phyloP scores from a whole-genome alignment of 2,797 vertebrate species.

The Acrossocheilus wenchowensis region DNA sequence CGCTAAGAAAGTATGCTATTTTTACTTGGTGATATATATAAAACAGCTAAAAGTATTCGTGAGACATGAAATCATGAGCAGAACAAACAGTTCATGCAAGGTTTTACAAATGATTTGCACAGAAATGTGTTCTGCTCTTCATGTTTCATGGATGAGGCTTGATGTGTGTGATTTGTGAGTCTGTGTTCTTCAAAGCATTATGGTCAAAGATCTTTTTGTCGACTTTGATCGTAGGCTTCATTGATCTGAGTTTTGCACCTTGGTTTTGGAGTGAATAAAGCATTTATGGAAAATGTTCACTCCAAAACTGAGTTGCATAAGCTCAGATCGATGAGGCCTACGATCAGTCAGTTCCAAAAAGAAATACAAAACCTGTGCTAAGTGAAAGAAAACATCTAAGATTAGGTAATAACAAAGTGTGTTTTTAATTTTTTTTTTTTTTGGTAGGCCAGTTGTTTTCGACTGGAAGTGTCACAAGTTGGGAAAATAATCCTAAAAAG shows the following conservation, averaged over 20 bases:
- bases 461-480: background rate
- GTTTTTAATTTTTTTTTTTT: too few relatives aligned
- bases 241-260: background rate
- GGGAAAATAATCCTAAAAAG: too few relatives aligned
- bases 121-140: background rate
- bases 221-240: background rate
- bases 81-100: background rate
- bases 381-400: background rate
- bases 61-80: background rate
- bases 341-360: background rate
- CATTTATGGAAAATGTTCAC: background rate
- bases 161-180: background rate
- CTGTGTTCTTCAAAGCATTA: background rate
- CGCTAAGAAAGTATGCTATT: background rate
- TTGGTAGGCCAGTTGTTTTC: too few relatives aligned
- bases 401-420: too few relatives aligned
- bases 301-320: background rate
- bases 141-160: background rate
- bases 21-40: background rate
- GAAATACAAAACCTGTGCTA: background rate
- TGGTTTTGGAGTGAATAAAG: background rate
- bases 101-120: background rate
- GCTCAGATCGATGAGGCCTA: background rate
- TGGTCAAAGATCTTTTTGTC: background rate
- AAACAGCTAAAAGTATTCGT: background rate